phyloP scores from a whole-genome alignment of 2,113 vertebrate genomes.

The Ailurus styani region DNA sequence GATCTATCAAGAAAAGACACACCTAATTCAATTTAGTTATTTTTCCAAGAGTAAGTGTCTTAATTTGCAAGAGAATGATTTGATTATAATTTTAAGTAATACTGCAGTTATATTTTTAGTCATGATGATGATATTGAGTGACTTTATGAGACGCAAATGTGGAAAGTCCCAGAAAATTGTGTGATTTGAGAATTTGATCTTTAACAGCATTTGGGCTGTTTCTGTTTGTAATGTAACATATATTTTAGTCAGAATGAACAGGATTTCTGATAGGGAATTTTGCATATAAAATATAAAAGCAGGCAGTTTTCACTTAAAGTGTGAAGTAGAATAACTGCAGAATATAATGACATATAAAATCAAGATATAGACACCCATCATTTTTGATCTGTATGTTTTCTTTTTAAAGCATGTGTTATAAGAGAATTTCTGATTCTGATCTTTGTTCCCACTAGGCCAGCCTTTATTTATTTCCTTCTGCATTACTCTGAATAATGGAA shows the following conservation, averaged over 20 bases:
- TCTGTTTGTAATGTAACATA: neutral
- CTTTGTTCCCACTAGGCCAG: neutral
- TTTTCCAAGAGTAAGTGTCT: constrained; percentile 68
- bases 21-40: constrained; percentile 66
- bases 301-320: neutral
- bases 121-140: constrained; percentile 55
- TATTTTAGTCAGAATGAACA: constrained; percentile 27
- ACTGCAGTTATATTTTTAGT: constrained; percentile 63
- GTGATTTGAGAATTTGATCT: constrained; percentile 43
- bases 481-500: neutral
- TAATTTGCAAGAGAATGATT: constrained; percentile 69
- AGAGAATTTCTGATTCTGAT: neutral
- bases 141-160: constrained; percentile 44
- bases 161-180: constrained; percentile 68
- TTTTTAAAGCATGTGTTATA: neutral
- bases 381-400: neutral
- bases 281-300: constrained; percentile 24
- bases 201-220: neutral
- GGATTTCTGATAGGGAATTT: neutral
- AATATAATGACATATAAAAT: neutral
- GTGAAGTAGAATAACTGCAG: neutral
- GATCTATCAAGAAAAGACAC: constrained; percentile 61
- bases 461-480: neutral
- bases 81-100: constrained; percentile 73
- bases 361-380: neutral